A percentile compares a stretch with the other conserved stretches of the same genome.
phyloP scores from a whole-genome alignment of 2,113 vertebrate species.

The Ptilonorhynchus violaceus region DNA sequence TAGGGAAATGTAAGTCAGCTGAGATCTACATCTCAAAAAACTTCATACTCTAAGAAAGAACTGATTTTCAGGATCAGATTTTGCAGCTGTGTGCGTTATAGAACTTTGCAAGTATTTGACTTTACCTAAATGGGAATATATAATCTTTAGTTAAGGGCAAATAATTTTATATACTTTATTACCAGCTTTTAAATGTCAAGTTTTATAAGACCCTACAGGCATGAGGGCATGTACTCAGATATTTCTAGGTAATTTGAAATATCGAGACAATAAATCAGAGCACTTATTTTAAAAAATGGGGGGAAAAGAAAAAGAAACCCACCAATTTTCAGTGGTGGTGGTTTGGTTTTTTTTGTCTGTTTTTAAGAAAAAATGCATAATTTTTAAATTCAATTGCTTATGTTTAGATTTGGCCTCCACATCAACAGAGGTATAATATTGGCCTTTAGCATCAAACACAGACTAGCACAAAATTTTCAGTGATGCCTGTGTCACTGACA shows the following conservation, averaged over 20 bases:
- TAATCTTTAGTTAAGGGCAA: background rate
- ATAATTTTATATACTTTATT: background rate
- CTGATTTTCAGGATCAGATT: background rate
- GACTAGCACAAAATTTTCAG: background rate
- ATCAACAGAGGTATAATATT: background rate
- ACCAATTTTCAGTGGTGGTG: background rate
- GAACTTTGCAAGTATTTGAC: background rate
- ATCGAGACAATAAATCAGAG: rapidly evolving
- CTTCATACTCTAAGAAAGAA: background rate
- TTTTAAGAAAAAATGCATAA: background rate
- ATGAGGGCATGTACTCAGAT: background rate
- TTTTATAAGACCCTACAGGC: background rate
- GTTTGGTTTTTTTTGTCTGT: background rate
- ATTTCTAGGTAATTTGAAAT: background rate
- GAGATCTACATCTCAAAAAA: background rate
- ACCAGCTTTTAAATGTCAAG: background rate
- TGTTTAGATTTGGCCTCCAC: background rate
- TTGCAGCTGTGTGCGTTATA: rapidly evolving
- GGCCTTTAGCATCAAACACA: background rate
- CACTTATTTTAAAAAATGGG: background rate
- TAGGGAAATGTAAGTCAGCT: background rate
- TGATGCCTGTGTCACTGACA: too few species aligned
- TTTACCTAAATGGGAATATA: background rate
- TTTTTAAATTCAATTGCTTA: background rate
- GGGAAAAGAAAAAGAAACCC: background rate